These are phyloP conservation scores for Protobothrops flavoviridis DNA, from an alignment of 2,113 vertebrate genomes.

Conservation along the genomic window DNA sequence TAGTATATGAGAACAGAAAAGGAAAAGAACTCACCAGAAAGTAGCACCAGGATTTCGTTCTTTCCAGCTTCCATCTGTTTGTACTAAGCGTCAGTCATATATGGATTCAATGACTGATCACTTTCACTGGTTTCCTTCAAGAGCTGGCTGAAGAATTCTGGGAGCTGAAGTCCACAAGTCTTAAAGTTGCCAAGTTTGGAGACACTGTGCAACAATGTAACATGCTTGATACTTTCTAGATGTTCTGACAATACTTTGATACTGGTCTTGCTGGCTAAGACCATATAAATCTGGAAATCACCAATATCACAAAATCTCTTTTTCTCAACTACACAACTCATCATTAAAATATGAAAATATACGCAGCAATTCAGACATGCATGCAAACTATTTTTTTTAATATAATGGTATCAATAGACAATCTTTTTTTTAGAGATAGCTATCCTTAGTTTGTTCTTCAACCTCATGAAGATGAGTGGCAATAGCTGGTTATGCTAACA, in stretches of 20 bases:
- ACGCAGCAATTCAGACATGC: background rate
- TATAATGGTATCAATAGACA: background rate
- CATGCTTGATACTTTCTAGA: background rate
- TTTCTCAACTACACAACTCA: background rate
- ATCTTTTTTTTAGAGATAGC: background rate
- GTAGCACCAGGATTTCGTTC: background rate
- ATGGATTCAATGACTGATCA: background rate
- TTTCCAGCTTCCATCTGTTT: background rate
- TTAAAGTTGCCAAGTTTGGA: background rate
- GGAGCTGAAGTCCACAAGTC: background rate
- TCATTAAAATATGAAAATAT: background rate
- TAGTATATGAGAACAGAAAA: background rate
- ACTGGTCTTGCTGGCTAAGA: background rate
- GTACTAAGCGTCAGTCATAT: background rate
- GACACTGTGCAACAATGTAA: background rate
- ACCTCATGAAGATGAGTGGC: background rate
- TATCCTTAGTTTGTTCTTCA: background rate
- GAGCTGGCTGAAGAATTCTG: background rate
- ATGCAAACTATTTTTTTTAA: background rate
- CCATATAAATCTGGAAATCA: background rate
- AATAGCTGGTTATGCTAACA: background rate
- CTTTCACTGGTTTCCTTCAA: background rate
- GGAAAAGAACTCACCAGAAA: background rate
- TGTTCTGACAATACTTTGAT: background rate
- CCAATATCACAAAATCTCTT: background rate